These are phyloP conservation scores for Teleiodes luculella DNA, from an alignment of 2,888 invertebrate genomes.

Conservation along the genomic window DNA sequence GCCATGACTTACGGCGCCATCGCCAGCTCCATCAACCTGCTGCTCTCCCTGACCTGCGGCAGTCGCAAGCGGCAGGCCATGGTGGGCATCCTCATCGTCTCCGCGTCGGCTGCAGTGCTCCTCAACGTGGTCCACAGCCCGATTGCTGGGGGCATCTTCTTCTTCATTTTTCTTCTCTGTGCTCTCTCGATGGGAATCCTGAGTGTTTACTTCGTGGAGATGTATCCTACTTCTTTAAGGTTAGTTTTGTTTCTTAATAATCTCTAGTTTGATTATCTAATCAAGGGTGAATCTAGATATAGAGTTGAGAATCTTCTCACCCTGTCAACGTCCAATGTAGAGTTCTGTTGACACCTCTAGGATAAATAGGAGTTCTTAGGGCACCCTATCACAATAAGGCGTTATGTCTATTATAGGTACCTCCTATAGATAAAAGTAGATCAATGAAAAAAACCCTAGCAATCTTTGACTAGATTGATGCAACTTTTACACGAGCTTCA, in stretches of 20 bases:
- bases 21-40: conserved; percentile 57
- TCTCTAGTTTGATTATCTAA: not conserved
- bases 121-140: conserved; percentile 57
- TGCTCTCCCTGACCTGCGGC: conserved; percentile 64
- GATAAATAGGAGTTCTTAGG: too few species aligned
- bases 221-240: conserved; percentile 71
- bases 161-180: conserved; percentile 66
- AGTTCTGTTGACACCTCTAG: too few species aligned
- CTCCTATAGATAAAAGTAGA: too few species aligned
- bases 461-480: too few species aligned
- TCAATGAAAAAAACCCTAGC: too few species aligned
- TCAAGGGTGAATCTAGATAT: too few species aligned
- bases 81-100: conserved; percentile 52
- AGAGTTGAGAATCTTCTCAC: too few species aligned
- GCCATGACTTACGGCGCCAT: conserved; percentile 68
- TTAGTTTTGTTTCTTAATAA: conserved; percentile 28
- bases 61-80: conserved; percentile 61
- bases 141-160: conserved; percentile 64
- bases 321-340: too few species aligned
- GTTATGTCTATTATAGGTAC: too few species aligned
- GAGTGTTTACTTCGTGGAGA: conserved; percentile 70
- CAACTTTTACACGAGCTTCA: too few species aligned
- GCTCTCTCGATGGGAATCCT: conserved; percentile 68
- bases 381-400: too few species aligned
- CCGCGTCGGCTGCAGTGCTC: conserved; percentile 51